Evolutionary conservation across 2,888 invertebrate species (phyloP), one percentile per base, ranked within the genome.

Genomic region (Ochropleura plecta): DNA sequence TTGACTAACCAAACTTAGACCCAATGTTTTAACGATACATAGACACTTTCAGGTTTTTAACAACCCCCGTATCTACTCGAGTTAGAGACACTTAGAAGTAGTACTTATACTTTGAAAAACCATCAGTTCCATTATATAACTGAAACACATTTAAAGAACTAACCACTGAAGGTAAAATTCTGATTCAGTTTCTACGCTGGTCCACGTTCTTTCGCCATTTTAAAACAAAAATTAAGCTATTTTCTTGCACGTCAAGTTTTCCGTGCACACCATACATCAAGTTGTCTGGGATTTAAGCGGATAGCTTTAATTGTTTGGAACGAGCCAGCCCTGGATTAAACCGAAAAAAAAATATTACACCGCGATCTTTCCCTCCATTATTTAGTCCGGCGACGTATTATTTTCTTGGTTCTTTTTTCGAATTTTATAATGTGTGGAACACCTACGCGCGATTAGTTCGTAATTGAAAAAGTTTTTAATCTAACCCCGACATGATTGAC

Each of bases 241-340:
- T 84, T 87, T 87, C 85, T 88, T 69, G 46, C 69, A 73, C 79
- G 79, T 82, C 83, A 79, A 82, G 85, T 78, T 86, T 86, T 76
- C 63, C 73, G 67, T 92, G 90, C 89, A 62, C 82, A 89, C 94
- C 72, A 79, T 94, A 91, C 92, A 66, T 75, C 86, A 91, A 91
- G 89, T 90, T 88, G 88, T 89, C 87, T 74, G 86, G 90, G 92
- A 89, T 91, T 91, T 92, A 92, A 92, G 91, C 92, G 91, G 93
- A 91, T 93, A 93, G 91, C 91, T 94, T 94, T 94, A 95, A 95
- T 94, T 95, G 94, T 95, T 93, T 92, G 94, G 92, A 94, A 93
- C 90, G 91, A 91, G 86, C 89, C 91, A 85, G 82, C 82, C 84
- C 81, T 63, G 90, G 92, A 92, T 94, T 92, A 92, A 90, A 83